These are phyloP conservation scores for Canis aureus DNA, from an alignment of 2,113 vertebrate species.

Conservation along the genomic window DNA sequence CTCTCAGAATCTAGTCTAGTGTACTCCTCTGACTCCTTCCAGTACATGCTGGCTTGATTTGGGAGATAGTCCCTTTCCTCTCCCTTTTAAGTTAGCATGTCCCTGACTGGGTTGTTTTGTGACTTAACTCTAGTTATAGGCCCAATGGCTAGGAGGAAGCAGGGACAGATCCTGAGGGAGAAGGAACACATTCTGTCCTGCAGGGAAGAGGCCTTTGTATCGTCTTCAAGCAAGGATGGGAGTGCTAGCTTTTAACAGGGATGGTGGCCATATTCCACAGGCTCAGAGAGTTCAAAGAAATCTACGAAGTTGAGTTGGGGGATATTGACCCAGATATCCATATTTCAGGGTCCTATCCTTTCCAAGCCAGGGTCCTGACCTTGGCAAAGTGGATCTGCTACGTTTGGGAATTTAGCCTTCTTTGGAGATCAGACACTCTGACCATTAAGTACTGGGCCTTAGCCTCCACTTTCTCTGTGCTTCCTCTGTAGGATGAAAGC, in stretches of 20 bases:
- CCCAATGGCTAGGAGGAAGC: background rate
- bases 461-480: background rate
- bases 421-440: background rate
- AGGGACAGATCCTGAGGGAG: background rate
- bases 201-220: background rate
- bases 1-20: background rate
- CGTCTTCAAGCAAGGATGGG: background rate
- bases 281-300: background rate
- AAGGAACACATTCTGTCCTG: background rate
- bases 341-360: background rate
- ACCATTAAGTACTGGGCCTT: background rate
- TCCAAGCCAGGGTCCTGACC: background rate
- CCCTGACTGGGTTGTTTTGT: background rate
- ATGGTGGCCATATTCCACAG: background rate
- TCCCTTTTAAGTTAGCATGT: background rate
- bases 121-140: background rate
- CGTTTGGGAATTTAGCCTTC: background rate
- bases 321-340: background rate
- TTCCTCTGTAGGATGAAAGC: background rate
- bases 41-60: background rate
- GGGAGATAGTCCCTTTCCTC: background rate
- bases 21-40: background rate
- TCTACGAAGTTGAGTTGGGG: background rate
- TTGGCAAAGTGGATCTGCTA: background rate
- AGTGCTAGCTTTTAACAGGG: background rate